Evolutionary conservation across 2,797 vertebrate species (phyloP), one percentile per base, ranked within the genome.

Genomic region (Cetoscarus ocellatus): DNA sequence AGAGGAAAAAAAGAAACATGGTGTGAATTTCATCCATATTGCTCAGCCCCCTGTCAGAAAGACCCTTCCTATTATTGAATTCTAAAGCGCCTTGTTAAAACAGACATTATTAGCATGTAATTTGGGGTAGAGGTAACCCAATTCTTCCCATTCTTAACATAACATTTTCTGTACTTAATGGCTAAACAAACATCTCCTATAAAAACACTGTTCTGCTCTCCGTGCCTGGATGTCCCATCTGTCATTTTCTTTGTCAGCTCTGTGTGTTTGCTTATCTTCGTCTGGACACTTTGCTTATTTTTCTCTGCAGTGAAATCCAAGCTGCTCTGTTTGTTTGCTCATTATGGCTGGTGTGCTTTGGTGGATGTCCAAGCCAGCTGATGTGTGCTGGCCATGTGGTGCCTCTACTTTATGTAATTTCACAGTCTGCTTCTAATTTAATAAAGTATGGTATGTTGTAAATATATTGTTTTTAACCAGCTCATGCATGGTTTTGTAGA

Each of bases 221-320:
- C 10, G 54, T 34, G 60, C 5, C 71, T 50, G 3, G 64, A 40
- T 73, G 70, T 52, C 72, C 67, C 65, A 73, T 77, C 75, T 88
- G 63, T 82, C 78, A 55, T 80, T 78, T 61, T 80, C 61, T 64
- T 64, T 75, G 52, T 81, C 73, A 68, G 49, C 17, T 76, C 36
- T 64, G 49, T 50, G 52, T 60, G 50, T 78, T 84, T 68, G 35
- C 70, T 82, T 73, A 63, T 79, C 76, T 75, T 70, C 3, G 3
- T 67, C 52, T 53, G 62, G 60, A 69, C 3, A 35, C 51, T 65
- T 57, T 53, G 69, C 54, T 80, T 61, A 50, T 73, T 79, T 70
- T 73, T 53, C 60, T 72, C 52, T 72, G 42, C 57, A 60, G 71
- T 1, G 11, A 61, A 75, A 55, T 70, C 74, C 35, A 39, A 7